phyloP scores from a whole-genome alignment of 2,888 invertebrate genomes.

The Leptopterna dolabrata region DNA sequence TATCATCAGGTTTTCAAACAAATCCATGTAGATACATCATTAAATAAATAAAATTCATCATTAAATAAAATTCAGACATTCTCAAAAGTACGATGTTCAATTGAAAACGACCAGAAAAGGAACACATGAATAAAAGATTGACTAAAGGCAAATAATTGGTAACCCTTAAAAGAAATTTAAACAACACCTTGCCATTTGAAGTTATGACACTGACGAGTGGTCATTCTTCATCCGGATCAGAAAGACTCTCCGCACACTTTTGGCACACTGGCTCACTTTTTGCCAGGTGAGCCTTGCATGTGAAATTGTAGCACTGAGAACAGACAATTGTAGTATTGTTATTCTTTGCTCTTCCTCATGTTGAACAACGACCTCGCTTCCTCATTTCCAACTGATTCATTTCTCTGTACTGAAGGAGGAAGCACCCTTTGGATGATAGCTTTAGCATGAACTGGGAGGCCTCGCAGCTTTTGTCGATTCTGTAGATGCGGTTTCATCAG shows the following conservation, averaged over 20 bases:
- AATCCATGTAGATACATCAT: not conserved
- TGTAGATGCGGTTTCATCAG: conserved; percentile 5
- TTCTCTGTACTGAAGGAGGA: not conserved
- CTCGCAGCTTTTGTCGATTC: not conserved
- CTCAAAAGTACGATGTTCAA: not conserved
- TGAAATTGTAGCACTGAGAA: not conserved
- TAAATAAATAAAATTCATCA: not conserved
- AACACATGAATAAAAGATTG: not conserved
- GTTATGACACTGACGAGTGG: not conserved
- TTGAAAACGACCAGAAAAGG: not conserved
- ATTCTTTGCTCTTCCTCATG: not conserved
- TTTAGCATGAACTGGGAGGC: not conserved
- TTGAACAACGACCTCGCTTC: not conserved
- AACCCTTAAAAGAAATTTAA: not conserved
- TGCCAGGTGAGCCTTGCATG: not conserved
- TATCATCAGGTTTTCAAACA: not conserved
- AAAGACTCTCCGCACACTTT: not conserved
- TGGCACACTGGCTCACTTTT: not conserved
- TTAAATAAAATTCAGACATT: not conserved
- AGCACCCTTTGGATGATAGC: not conserved
- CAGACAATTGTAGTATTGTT: not conserved
- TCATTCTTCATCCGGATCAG: not conserved
- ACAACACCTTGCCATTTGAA: not conserved
- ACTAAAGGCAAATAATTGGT: not conserved
- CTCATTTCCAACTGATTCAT: not conserved